phyloP scores from a whole-genome alignment of 2,797 vertebrate genomes.

The Varecia variegata region DNA sequence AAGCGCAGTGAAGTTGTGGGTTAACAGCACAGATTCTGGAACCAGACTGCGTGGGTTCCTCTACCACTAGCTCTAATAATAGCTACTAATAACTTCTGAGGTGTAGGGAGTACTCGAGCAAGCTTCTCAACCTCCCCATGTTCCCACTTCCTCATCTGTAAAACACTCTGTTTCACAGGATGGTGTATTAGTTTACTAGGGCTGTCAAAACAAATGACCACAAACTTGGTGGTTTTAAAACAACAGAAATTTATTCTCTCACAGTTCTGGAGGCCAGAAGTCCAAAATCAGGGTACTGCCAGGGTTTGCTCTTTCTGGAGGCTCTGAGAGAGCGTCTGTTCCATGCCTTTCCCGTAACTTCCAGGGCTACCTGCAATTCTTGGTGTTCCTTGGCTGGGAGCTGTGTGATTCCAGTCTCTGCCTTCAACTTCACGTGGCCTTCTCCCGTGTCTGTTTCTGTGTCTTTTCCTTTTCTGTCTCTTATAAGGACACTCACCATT shows the following conservation, averaged over 20 bases:
- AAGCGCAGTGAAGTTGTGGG: not conserved
- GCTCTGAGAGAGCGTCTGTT: not conserved
- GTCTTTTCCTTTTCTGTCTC: not conserved
- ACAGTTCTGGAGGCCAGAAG: not conserved
- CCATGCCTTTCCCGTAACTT: no score
- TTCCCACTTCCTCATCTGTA: not conserved
- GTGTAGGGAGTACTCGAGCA: no score
- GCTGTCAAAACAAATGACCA: fast-evolving
- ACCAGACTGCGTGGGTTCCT: not conserved
- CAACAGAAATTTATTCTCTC: not conserved
- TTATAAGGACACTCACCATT: not conserved
- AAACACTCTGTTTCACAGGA: fast-evolving
- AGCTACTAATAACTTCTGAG: not conserved
- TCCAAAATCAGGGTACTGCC: not conserved
- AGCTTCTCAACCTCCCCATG: not conserved
- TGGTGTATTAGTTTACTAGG: fast-evolving
- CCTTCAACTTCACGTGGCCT: fast-evolving
- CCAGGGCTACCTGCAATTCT: not conserved
- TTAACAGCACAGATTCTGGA: not conserved
- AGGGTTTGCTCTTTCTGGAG: not conserved
- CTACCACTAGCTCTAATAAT: not conserved
- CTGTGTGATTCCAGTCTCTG: not conserved
- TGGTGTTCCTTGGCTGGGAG: not conserved
- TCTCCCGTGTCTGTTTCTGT: not conserved
- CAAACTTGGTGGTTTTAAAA: not conserved